Evolutionary conservation across 2,797 vertebrate genomes (phyloP), one percentile per base, ranked within the genome.

Genomic region (Gobio occitaniae): DNA sequence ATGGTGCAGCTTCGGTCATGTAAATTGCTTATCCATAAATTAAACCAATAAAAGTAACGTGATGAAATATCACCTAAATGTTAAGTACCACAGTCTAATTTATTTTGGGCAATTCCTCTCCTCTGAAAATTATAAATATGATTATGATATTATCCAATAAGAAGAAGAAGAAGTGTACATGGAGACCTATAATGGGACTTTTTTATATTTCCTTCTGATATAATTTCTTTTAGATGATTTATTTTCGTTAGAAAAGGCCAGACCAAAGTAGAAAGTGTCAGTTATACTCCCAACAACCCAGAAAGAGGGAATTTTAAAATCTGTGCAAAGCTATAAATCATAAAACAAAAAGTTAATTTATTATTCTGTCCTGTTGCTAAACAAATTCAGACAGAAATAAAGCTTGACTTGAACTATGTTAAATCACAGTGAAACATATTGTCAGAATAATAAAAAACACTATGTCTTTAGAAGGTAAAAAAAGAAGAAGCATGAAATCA

Each of bases 1-100:
- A 95, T 93, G 88, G 90, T 93, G 89, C 85, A 90, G 93, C 91
- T 65, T 91, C 47, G 89, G 91, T 94, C 89, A 90, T 94, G 92
- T 94, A 95, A 96, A 96, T 94, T 94, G 94, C 93, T 93, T 93
- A 92, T 90, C 90, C 93, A 95, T 95, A 95, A 96, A 95, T 96
- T 95, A 94, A 94, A 94, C 92, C 92, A 94, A 94, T 95, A 95
- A 94, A 95, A 95, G 91, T 92, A 94, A 93, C 92, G 91, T 95
- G 93, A 95, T 95, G 93, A 96, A 95, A 94, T 94, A 95, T 93
- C 92, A 92, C 93, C 90, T 88, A 93, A 94, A 95, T 92, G 90
- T 93, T 93, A 94, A 94, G 92, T 90, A 90, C 93, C 93, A 91
- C 86, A 92, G 91, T 93, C 91, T 92, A 93, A 95, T 95, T 94